Evolutionary conservation across 53 echinoderm and acorn worm genomes (phyloP), one percentile per base, ranked within the genome.

Genomic region (Henricia sp.): DNA sequence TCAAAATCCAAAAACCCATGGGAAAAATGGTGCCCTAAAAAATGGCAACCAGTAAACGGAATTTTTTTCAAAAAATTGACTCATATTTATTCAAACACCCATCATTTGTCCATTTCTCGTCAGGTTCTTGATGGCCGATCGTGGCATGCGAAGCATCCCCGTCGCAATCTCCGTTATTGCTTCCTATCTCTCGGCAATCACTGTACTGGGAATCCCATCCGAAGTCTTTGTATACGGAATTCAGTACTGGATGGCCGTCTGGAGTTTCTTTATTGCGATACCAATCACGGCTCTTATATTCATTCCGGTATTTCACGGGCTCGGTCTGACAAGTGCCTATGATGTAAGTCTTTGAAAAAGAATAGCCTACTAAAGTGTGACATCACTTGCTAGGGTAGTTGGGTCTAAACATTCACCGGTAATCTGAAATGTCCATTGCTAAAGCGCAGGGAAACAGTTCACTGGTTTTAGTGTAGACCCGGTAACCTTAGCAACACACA

Each of bases 121-220:
- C 65, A 96, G 96, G 68, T 96, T 93, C 59, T 37, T 96, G 83
- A 96, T 96, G 96, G 96, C 96, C 0, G 96, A 96, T 37, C 86
- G 96, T 21, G 91, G 91, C 65, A 96, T 96, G 96, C 84, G 74
- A 75, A 96, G 96, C 53, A 68, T 96, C 44, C 96, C 96, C 1
- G 93, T 96, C 0, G 96, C 96, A 0, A 96, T 96, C 82, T 93
- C 93, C 13, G 89, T 93, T 14, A 65, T 96, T 23, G 96, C 96
- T 1, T 96, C 96, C 19, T 96, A 94, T 67, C 84, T 91, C 46
- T 96, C 96, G 12, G 93, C 96, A 1, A 93, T 96, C 87, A 96
- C 93, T 60, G 74, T 93, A 36, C 84, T 93, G 26, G 96, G 93
- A 0, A 83, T 93, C 16, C 96, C 93, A 1, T 72, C 91, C 6